Percentiles rank a stretch among this genome's conserved stretches.
Conservation (phyloP, 1,140 invertebrate genomes). For the Sitophilus oryzae region DNA sequence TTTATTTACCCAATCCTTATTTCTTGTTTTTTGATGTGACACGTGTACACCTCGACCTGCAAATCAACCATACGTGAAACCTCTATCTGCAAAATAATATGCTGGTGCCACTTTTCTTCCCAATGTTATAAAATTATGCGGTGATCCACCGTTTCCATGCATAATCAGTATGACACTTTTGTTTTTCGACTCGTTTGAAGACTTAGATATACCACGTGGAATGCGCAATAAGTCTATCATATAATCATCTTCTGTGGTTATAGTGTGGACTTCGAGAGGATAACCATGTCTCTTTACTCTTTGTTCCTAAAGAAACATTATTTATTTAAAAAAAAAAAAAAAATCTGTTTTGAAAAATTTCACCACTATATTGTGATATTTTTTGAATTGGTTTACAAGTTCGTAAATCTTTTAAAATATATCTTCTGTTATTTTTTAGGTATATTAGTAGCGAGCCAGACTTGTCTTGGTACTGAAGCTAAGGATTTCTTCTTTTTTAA, state of each 20-base stretch:
- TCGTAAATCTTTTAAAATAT: no score
- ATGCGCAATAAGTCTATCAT: constrained; percentile 18
- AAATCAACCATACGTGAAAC: constrained; percentile 58
- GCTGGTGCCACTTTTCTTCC: constrained; percentile 15
- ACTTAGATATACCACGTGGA: constrained; percentile 8
- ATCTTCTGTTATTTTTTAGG: no score
- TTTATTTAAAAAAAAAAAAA: no score
- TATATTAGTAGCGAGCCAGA: no score
- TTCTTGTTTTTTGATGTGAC: no score
- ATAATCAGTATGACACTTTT: constrained; percentile 16
- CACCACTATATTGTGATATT: no score
- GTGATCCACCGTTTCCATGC: constrained; percentile 10
- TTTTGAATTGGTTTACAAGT: no score
- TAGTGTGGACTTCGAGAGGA: constrained; percentile 15
- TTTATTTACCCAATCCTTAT: no score
- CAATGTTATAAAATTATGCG: constrained; percentile 4
- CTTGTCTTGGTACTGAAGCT: no score
- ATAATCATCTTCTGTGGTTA: constrained; percentile 17
- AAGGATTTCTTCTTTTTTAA: no score
- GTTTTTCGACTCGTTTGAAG: background rate
- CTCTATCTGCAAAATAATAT: constrained; percentile 34
- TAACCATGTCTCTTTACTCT: constrained; percentile 15
- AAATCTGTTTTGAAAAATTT: no score
- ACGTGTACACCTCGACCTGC: constrained; percentile 60
- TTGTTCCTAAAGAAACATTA: no score